These are phyloP conservation scores for Papilio aristodemus DNA, from an alignment of 1,140 invertebrate genomes.

Conservation along the genomic window DNA sequence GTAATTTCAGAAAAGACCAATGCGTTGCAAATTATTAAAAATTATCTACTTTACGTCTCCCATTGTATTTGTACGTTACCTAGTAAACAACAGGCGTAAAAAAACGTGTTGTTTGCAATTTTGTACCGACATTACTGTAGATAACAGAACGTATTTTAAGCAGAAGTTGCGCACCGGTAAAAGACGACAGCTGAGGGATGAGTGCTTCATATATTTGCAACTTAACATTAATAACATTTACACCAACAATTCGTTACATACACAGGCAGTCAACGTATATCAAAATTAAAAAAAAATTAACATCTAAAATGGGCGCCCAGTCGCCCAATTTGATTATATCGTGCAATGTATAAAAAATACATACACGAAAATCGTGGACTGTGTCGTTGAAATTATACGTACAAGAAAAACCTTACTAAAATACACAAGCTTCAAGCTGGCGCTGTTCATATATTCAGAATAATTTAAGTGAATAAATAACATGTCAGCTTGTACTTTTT, in stretches of 20 bases:
- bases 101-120: too few relatives aligned
- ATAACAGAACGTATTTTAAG: too few relatives aligned
- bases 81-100: too few relatives aligned
- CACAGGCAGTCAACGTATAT: neutral
- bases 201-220: neutral
- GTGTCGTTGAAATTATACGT: neutral
- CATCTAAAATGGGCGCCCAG: neutral
- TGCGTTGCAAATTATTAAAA: too few relatives aligned
- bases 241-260: neutral
- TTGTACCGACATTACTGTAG: too few relatives aligned
- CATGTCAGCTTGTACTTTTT: neutral
- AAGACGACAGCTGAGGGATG: neutral
- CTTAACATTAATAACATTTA: neutral
- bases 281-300: conserved; percentile 2
- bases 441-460: neutral
- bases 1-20: too few relatives aligned
- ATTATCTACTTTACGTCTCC: too few relatives aligned
- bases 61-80: too few relatives aligned
- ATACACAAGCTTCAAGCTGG: neutral
- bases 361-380: conserved; percentile 1
- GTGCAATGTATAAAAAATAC: neutral
- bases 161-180: too few relatives aligned
- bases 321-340: conserved; percentile 8
- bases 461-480: neutral
- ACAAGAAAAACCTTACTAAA: neutral